A percentile compares a stretch with the other conserved stretches of the same genome.
Conservation (phyloP, 2,888 invertebrate species). For the Chromoteleia sp. region DNA sequence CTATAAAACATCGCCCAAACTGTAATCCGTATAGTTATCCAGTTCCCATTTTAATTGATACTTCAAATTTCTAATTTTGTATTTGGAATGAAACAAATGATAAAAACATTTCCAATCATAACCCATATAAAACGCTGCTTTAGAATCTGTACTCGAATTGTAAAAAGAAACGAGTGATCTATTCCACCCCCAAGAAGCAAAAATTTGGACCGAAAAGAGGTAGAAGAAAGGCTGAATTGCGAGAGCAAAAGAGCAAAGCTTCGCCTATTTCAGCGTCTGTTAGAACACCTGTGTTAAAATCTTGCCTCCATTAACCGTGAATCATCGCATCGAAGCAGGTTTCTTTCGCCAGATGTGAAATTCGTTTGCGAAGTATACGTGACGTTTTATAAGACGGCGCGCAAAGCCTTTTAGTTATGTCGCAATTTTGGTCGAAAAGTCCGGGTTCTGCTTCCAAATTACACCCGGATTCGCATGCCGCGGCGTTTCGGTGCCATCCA, state of each 20-base stretch:
- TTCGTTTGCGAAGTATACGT: constrained; percentile 47
- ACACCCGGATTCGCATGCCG: constrained; percentile 31
- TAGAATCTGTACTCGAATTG: too few relatives aligned
- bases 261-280: constrained; percentile 20
- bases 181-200: too few relatives aligned
- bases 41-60: too few relatives aligned
- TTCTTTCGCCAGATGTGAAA: constrained; percentile 54
- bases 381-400: constrained; percentile 52
- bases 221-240: not conserved
- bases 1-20: too few relatives aligned
- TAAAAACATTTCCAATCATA: too few relatives aligned
- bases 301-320: constrained; percentile 36
- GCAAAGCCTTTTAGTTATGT: constrained; percentile 60
- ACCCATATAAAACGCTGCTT: too few relatives aligned
- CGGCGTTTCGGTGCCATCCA: constrained; percentile 7
- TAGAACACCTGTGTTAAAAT: constrained; percentile 50
- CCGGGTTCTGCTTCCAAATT: constrained; percentile 52
- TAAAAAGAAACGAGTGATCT: too few relatives aligned
- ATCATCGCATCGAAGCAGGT: constrained; percentile 46
- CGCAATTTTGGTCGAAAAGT: constrained; percentile 47
- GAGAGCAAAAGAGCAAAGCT: not conserved
- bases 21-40: too few relatives aligned
- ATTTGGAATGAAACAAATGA: too few relatives aligned
- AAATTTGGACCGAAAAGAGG: not conserved
- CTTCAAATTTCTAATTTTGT: too few relatives aligned